Evolutionary conservation across 2,888 invertebrate genomes (phyloP).

Genomic region (Hermodice carunculata): DNA sequence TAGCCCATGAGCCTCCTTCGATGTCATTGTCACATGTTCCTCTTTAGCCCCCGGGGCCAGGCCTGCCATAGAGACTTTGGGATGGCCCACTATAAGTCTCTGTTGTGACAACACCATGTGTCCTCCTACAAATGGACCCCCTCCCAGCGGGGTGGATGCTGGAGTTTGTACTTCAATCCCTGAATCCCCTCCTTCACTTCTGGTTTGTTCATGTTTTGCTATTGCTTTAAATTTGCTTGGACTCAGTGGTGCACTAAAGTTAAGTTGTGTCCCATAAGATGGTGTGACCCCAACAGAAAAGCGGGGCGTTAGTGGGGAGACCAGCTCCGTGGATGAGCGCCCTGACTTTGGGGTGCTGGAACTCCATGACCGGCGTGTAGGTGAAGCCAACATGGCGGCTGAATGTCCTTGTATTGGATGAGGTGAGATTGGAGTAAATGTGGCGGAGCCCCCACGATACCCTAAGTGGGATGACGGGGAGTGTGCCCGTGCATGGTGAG

Average conservation of each 20-base stretch:
- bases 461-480: slow-evolving; percentile 70
- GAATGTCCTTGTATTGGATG: slow-evolving; percentile 57
- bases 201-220: slow-evolving; percentile 49
- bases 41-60: background rate
- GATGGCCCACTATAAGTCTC: background rate
- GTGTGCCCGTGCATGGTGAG: slow-evolving; percentile 27
- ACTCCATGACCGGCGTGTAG: slow-evolving; percentile 57
- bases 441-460: slow-evolving; percentile 77
- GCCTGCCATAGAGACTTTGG: background rate
- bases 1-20: background rate
- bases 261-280: slow-evolving; percentile 22
- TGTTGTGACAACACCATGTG: too few species aligned
- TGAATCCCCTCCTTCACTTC: slow-evolving; percentile 54
- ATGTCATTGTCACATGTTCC: background rate
- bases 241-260: slow-evolving; percentile 12
- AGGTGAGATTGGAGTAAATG: slow-evolving; percentile 87
- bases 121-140: background rate
- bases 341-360: slow-evolving; percentile 54
- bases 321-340: slow-evolving; percentile 60
- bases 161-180: slow-evolving; percentile 58
- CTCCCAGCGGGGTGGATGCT: background rate
- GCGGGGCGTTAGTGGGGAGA: slow-evolving; percentile 59
- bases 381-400: slow-evolving; percentile 50
- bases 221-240: background rate
- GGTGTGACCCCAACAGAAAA: slow-evolving; percentile 36